Evolutionary conservation across 2,888 invertebrate species (phyloP), one percentile per base, ranked within the genome.

Genomic region (Melitaea athalia): DNA sequence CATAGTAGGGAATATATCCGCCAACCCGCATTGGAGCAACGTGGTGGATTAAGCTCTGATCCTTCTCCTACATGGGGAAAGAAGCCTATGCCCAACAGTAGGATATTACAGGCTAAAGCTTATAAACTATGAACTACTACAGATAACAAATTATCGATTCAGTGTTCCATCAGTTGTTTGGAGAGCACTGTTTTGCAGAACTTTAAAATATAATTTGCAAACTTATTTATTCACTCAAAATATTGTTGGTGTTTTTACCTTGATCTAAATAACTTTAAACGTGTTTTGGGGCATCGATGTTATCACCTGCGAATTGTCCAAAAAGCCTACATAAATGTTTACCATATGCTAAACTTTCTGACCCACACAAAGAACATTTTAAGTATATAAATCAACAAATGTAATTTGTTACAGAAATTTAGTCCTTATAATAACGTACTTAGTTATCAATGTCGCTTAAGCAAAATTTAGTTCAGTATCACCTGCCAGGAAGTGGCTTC

Each of bases 401-500:
- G n/a, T 15, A 42, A 11, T 38, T 10, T 15, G 14, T 5, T 5
- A 11, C 15, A 33, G 61, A 42, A 68, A 38, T 64, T 52, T 72
- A 15, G 52, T 33, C 45, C 61, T 59, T 70, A 68, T 63, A 5
- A 0, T 4, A n/a, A n/a, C n/a, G 38, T 8, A 6, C 5, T 11
- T 63, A 63, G 59, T 42, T 33, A 47, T 31, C 10, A 64, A 38
- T 45, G 33, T 72, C 42, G 42, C 59, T 15, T 65, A 15, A 49
- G 7, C 10, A 24, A 33, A 53, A 42, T 55, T n/a, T 47, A 17
- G 24, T 38, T 60, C 59, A 71, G 65, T 59, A 60, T 65, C 63
- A 73, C 68, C 73, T 73, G 73, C 57, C 72, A 69, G 73, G 72
- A 72, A 73, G 72, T 50, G 47, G 63, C 63, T 68, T 53, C 65